Evolutionary conservation across 2,797 vertebrate genomes (phyloP).

Genomic region (Buceros bicornis): DNA sequence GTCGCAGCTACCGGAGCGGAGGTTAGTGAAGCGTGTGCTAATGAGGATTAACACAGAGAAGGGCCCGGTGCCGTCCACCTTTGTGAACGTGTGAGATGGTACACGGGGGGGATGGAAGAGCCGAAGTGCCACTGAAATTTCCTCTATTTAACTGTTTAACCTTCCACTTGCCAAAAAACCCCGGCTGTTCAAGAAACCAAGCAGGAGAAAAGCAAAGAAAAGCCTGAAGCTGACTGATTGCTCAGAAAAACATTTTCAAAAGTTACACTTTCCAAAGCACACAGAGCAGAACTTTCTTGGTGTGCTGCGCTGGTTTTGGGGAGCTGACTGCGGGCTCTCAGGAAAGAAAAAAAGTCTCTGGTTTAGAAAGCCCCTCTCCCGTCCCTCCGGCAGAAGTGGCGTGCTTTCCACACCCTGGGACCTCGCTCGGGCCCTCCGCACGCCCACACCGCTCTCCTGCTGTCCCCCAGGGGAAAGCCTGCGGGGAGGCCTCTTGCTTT

Average conservation of each 20-base stretch:
- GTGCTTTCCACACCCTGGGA: not conserved
- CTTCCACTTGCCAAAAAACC: not conserved
- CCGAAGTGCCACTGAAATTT: not conserved
- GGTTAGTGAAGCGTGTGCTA: conserved; percentile 33
- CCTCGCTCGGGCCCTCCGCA: fast-evolving
- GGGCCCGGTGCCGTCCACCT: not conserved
- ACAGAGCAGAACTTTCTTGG: not conserved
- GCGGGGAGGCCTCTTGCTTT: fast-evolving
- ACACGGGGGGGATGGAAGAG: not conserved
- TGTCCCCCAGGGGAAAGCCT: not conserved
- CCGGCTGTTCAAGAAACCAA: not conserved
- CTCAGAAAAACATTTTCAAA: not conserved
- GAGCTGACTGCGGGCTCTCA: fast-evolving
- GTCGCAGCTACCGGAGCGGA: conserved; percentile 16
- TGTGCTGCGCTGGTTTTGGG: not conserved
- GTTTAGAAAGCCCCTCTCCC: not conserved
- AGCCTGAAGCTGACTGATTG: not conserved
- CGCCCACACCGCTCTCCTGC: fast-evolving
- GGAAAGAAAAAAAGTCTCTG: not conserved
- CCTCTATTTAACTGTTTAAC: not conserved
- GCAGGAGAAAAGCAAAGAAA: not conserved
- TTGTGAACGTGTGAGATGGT: not conserved
- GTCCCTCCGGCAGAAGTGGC: not conserved
- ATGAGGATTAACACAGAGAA: conserved; percentile 10
- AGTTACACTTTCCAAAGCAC: not conserved